Evolutionary conservation across 2,888 invertebrate species (phyloP).

Genomic region (Cantharis rufa): DNA sequence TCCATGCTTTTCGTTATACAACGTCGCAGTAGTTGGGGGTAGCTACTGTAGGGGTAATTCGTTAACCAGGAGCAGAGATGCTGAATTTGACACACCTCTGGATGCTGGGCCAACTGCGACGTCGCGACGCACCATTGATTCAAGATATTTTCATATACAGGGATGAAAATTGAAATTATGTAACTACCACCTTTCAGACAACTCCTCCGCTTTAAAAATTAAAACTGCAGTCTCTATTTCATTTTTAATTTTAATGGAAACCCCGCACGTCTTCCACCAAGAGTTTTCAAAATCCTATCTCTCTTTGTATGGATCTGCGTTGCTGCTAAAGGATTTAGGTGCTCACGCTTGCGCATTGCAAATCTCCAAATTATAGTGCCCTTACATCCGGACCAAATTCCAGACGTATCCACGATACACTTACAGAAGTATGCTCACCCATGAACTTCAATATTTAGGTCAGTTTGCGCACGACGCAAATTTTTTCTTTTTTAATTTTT

Average conservation of each 20-base stretch:
- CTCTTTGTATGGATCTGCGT: background rate
- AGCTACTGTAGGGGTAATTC: slow-evolving; percentile 31
- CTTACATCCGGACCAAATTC: background rate
- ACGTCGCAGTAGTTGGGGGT: slow-evolving; percentile 17
- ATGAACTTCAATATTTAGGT: too few species aligned
- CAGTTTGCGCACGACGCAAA: too few species aligned
- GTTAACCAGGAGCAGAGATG: slow-evolving; percentile 34
- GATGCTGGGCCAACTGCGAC: slow-evolving; percentile 48
- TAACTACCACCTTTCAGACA: background rate
- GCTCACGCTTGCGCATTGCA: background rate
- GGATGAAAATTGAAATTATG: slow-evolving; percentile 15
- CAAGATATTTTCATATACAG: slow-evolving; percentile 35
- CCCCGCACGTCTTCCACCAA: background rate
- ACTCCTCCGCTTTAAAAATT: background rate
- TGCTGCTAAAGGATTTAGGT: background rate
- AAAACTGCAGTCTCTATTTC: background rate
- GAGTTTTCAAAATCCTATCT: background rate
- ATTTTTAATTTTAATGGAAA: background rate
- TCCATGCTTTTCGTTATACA: slow-evolving; percentile 23
- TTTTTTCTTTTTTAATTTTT: too few species aligned
- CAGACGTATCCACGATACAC: too few species aligned
- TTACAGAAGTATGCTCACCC: too few species aligned
- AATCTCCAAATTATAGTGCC: background rate
- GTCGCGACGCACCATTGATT: slow-evolving; percentile 53
- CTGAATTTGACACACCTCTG: slow-evolving; percentile 49